Percentiles rank a stretch among this genome's conserved stretches.
Conservation (phyloP, 2,113 vertebrate species). For the Saguinus midas region DNA sequence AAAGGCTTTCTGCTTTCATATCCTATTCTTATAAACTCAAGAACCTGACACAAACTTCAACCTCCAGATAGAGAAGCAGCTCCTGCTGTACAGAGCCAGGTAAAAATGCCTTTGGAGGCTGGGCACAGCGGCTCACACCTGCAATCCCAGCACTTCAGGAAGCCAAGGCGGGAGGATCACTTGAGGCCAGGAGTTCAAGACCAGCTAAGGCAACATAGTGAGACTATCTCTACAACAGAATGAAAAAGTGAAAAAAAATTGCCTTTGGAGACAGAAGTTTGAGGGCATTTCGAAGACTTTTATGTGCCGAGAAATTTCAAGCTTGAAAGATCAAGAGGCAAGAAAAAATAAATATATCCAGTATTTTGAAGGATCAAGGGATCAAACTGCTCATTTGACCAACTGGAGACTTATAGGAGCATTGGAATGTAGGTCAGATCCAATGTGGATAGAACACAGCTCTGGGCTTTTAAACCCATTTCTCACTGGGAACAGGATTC, state of each 20-base stretch:
- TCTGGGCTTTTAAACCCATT: background rate
- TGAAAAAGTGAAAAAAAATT: background rate
- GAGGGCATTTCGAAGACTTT: slow-evolving; percentile 23
- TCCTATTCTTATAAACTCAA: background rate
- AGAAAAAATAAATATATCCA: background rate
- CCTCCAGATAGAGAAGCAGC: background rate
- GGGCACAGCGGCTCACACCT: background rate
- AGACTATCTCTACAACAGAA: background rate
- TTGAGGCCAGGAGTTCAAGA: background rate
- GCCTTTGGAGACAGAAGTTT: background rate
- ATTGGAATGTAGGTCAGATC: background rate
- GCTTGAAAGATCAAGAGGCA: slow-evolving; percentile 3
- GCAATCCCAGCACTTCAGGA: background rate
- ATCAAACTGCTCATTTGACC: background rate
- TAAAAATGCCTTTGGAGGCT: background rate
- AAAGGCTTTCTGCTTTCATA: background rate
- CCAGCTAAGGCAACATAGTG: background rate
- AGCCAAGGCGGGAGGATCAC: background rate
- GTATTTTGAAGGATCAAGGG: background rate
- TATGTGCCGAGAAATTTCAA: slow-evolving; percentile 26
- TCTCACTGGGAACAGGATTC: background rate
- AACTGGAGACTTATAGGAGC: background rate
- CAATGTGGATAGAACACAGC: background rate
- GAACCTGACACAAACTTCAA: background rate
- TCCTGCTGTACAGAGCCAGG: background rate